These are phyloP conservation scores for Dasysyrphus tricinctus DNA, from an alignment of 2,888 invertebrate genomes.

Conservation along the genomic window DNA sequence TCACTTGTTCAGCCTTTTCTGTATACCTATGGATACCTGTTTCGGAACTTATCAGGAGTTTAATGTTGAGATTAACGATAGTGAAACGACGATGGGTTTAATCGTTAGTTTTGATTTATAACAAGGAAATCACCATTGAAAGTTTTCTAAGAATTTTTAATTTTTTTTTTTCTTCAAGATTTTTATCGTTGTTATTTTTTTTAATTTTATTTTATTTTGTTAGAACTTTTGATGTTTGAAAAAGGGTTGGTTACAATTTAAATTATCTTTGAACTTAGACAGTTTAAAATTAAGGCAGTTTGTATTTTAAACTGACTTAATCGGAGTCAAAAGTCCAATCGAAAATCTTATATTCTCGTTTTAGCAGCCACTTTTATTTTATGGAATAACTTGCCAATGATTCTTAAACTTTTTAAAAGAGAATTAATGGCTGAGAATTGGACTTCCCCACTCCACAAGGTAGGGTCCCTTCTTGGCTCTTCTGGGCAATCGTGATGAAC, in stretches of 20 bases:
- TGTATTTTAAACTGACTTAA: not conserved
- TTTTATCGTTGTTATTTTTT: not conserved
- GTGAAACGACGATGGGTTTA: slow-evolving; percentile 8
- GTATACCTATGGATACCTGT: not conserved
- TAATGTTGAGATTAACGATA: slow-evolving; percentile 17
- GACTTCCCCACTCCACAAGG: too few relatives aligned
- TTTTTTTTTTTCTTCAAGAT: not conserved
- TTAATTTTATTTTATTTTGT: not conserved
- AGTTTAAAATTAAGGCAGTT: not conserved
- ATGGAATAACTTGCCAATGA: too few relatives aligned
- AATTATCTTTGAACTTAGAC: not conserved
- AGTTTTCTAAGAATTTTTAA: slow-evolving; percentile 14
- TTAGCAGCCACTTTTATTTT: too few relatives aligned
- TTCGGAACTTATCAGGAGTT: slow-evolving; percentile 11
- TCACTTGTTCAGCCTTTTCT: slow-evolving; percentile 18
- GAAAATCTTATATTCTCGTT: too few relatives aligned
- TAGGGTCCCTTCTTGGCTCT: too few relatives aligned
- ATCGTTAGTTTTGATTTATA: slow-evolving; percentile 16
- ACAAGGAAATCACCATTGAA: slow-evolving; percentile 4
- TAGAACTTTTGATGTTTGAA: not conserved
- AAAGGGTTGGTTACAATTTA: not conserved
- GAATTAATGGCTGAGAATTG: too few relatives aligned
- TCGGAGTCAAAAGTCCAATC: too few relatives aligned
- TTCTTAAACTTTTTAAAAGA: too few relatives aligned
- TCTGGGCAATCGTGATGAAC: too few relatives aligned